A percentile compares a stretch with the other conserved stretches of the same genome.
Conservation (phyloP, 2,113 vertebrate species). For the Scopus umbretta region DNA sequence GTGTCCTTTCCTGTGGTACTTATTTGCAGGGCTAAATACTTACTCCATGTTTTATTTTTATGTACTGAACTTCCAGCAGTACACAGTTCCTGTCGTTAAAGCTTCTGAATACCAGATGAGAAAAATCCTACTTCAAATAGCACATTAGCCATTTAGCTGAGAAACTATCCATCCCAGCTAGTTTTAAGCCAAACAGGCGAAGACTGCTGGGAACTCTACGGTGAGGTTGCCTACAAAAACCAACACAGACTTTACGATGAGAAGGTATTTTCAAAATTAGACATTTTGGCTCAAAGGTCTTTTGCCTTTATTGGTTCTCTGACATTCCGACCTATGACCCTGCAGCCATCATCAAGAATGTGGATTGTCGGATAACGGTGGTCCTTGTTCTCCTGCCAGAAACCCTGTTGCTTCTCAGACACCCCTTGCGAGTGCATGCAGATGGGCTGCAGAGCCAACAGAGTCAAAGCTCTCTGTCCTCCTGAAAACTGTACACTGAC, state of each 20-base stretch:
- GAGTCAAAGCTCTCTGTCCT: not conserved
- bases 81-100: not conserved
- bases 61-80: not conserved
- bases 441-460: not conserved
- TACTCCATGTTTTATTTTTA: not conserved
- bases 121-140: not conserved
- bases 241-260: not conserved
- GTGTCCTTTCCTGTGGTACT: too few relatives aligned
- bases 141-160: not conserved
- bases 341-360: not conserved
- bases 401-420: not conserved
- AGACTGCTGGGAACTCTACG: fast-evolving
- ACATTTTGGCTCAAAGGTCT: not conserved
- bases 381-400: not conserved
- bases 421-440: not conserved
- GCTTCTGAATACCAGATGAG: not conserved
- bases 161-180: not conserved
- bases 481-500: not conserved
- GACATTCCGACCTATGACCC: not conserved
- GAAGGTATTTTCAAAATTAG: not conserved
- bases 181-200: not conserved
- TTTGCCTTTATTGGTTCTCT: not conserved
- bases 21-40: not conserved
- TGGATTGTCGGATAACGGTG: not conserved
- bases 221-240: not conserved